Conservation (phyloP, 2,888 invertebrate genomes). For the Malacosoma neustria region DNA sequence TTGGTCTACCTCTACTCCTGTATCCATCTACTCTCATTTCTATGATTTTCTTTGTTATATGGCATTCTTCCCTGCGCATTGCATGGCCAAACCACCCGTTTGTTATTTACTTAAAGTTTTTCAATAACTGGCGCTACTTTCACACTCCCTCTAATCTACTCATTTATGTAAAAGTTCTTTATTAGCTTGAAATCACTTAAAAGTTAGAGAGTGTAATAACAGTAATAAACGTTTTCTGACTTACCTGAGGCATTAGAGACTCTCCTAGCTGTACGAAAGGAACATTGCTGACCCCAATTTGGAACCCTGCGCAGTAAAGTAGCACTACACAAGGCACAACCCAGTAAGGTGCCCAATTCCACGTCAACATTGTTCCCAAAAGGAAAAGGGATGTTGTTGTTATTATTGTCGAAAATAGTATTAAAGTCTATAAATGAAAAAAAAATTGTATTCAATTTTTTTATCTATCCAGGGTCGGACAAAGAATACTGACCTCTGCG, state of each 20-base stretch:
- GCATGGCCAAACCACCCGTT: neutral
- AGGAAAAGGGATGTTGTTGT: constrained; percentile 19
- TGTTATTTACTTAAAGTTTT: neutral
- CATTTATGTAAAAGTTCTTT: no score
- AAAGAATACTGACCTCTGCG: no score
- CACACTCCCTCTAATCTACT: no score
- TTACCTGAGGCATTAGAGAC: constrained; percentile 27
- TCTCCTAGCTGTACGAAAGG: constrained; percentile 27
- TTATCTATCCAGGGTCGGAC: no score
- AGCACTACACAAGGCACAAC: constrained; percentile 32
- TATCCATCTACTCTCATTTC: no score
- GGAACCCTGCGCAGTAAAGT: constrained; percentile 29
- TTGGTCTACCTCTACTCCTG: no score
- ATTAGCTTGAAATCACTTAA: no score
- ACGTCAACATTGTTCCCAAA: constrained; percentile 25
- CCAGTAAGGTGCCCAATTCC: constrained; percentile 33
- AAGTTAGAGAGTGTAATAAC: no score
- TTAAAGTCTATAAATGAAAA: constrained; percentile 22
- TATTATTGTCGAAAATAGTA: constrained; percentile 20
- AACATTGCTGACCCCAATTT: constrained; percentile 35
- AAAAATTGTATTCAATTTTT: no score
- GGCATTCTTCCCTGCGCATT: no score
- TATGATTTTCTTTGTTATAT: no score
- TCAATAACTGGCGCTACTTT: no score
- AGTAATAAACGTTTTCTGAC: neutral